Conservation (phyloP, 2,888 invertebrate species). For the Venusia cambrica region DNA sequence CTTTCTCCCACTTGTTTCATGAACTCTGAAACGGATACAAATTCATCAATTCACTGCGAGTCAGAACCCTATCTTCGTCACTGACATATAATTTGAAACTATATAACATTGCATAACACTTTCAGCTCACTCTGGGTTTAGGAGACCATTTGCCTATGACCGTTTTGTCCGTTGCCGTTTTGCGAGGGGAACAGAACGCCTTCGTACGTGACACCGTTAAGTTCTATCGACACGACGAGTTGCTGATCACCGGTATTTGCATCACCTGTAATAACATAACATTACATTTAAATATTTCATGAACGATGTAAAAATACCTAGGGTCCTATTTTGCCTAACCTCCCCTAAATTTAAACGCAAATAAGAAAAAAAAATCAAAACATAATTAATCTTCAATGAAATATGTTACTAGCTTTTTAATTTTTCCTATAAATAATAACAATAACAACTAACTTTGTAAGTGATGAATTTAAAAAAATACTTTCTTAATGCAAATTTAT, state of each 20-base stretch:
- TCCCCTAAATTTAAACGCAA: not conserved
- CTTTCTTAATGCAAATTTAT: no score
- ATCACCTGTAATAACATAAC: conserved; percentile 83
- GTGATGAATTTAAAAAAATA: no score
- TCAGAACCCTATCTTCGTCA: conserved; percentile 19
- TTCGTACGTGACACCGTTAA: conserved; percentile 97
- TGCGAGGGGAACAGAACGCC: conserved; percentile 90
- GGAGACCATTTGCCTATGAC: conserved; percentile 71
- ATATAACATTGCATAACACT: conserved; percentile 29
- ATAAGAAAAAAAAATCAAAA: not conserved
- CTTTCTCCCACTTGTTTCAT: conserved; percentile 11
- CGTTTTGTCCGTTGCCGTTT: conserved; percentile 63
- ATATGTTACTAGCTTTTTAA: no score
- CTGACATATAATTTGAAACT: conserved; percentile 21
- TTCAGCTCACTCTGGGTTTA: conserved; percentile 38
- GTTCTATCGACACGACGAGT: conserved; percentile 96
- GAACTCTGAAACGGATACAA: conserved; percentile 36
- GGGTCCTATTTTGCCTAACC: not conserved
- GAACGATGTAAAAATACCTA: conserved; percentile 11
- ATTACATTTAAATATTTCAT: no score
- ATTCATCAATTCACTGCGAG: conserved; percentile 33
- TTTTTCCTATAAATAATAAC: no score
- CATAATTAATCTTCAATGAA: conserved; percentile 7
- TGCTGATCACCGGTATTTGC: conserved; percentile 92
- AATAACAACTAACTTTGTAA: no score